Evolutionary conservation across 2,888 invertebrate species (phyloP), one percentile per base, ranked within the genome.

Genomic region (Cistogaster globosa): DNA sequence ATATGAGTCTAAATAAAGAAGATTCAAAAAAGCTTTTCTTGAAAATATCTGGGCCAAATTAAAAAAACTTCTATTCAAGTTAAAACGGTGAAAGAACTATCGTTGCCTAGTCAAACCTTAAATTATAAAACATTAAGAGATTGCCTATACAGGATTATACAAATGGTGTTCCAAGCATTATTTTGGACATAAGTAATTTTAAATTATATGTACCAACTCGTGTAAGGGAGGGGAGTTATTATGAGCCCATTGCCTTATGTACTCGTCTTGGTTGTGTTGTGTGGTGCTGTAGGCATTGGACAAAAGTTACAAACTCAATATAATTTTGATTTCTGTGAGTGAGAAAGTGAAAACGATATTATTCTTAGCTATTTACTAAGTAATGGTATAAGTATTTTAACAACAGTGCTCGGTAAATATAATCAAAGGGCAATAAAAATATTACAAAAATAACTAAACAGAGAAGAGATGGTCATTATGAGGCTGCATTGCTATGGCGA

Each of bases 161-260:
- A n/a, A n/a, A n/a, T 48, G 80, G 77, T 12, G 67, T 53, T 7
- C 81, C 74, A 22, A 60, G 60, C 12, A 11, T 81, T n/a, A 60
- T 85, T n/a, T 72, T 85, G 36, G n/a, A n/a, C n/a, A n/a, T n/a
- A n/a, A n/a, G n/a, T n/a, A n/a, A n/a, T n/a, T n/a, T n/a, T n/a
- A n/a, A n/a, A n/a, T n/a, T n/a, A n/a, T n/a, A n/a, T 78, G 85
- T 75, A 14, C 63, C 63, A 60, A 45, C 36, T n/a, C 22, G 20
- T 7, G 20, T 74, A 14, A 51, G 14, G 12, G 74, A 1, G 63
- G 26, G 26, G 4, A 26, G 26, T 26, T 2, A 26, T 26, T 26
- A 26, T 26, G 4, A 26, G 26, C 26, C 26, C 4, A 26, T 26
- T 26, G 26, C 26, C 26, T 26, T 26, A 26, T 26, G 26, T 4